Conservation (phyloP, 2,113 vertebrate genomes). For the Herpailurus yagouaroundi region DNA sequence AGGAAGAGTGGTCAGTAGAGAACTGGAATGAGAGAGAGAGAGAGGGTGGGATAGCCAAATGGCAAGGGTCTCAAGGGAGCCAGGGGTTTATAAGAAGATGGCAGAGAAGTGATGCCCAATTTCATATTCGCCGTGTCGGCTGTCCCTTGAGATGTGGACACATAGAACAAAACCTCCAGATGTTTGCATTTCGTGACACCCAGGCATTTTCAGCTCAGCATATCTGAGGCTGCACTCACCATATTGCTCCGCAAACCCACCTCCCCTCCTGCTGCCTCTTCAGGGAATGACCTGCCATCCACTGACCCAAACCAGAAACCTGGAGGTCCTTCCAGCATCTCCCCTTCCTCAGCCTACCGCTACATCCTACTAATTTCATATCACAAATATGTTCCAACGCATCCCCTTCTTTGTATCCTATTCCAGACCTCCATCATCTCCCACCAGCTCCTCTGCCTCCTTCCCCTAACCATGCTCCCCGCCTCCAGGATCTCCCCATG, state of each 20-base stretch:
- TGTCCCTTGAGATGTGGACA: not conserved
- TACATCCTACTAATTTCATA: not conserved
- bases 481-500: constrained; percentile 70
- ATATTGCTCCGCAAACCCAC: not conserved
- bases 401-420: not conserved
- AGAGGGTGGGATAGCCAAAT: not conserved
- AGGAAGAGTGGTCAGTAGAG: not conserved
- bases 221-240: not conserved
- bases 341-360: not conserved
- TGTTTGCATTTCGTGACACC: not conserved
- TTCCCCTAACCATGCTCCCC: constrained; percentile 24
- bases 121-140: not conserved
- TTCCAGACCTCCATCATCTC: constrained; percentile 25
- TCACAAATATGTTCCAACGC: not conserved
- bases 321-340: not conserved
- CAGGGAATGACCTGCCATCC: not conserved
- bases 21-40: not conserved
- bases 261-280: not conserved
- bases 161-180: not conserved
- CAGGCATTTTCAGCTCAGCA: not conserved
- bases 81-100: not conserved
- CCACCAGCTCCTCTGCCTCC: not conserved
- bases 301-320: not conserved
- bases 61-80: not conserved
- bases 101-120: not conserved